Evolutionary conservation across 2,113 vertebrate species (phyloP).

Genomic region (Aegotheles bennettii): DNA sequence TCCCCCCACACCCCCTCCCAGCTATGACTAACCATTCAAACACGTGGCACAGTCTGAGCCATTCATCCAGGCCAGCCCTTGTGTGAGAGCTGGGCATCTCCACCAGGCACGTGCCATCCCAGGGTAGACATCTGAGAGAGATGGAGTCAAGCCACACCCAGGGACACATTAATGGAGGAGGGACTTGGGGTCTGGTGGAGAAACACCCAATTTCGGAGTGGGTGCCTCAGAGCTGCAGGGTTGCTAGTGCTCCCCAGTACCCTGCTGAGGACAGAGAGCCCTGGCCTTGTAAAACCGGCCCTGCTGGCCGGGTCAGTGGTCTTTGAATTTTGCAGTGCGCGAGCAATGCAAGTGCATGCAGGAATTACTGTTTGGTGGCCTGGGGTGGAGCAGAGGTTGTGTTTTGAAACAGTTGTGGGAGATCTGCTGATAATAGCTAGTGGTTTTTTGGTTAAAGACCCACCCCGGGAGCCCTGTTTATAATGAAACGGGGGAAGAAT

Average conservation of each 20-base stretch:
- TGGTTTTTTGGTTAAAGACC: neutral
- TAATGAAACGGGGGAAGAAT: neutral
- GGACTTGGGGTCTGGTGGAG: neutral
- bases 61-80: neutral
- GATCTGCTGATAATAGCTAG: slow-evolving; percentile 12
- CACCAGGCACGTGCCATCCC: neutral
- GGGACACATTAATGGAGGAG: neutral
- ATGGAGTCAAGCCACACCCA: neutral
- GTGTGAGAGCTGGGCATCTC: neutral
- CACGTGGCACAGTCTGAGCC: neutral
- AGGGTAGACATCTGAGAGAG: neutral
- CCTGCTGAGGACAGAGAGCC: neutral
- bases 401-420: neutral
- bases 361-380: neutral
- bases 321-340: neutral
- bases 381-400: neutral
- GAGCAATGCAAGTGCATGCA: neutral
- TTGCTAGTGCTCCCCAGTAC: neutral
- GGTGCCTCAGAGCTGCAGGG: neutral
- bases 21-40: neutral
- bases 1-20: neutral
- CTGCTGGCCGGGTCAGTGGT: neutral
- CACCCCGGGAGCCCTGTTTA: neutral
- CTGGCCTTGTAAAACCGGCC: neutral
- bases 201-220: neutral